Percentiles rank a stretch among this genome's conserved stretches.
These are phyloP conservation scores for Jacana jacana DNA, from an alignment of 2,113 vertebrate genomes.

Conservation along the genomic window DNA sequence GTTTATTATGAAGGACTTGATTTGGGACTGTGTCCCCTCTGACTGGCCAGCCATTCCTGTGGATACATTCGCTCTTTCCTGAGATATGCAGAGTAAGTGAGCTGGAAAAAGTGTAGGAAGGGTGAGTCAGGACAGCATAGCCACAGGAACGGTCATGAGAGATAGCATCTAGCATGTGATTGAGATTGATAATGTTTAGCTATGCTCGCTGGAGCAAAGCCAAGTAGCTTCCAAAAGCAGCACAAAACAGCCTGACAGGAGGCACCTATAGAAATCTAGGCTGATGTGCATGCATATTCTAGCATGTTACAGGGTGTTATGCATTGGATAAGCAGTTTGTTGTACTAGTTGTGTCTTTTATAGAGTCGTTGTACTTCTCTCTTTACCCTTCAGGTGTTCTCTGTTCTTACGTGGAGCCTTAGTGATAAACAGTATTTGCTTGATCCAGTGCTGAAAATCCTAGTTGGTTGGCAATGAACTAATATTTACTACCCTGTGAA, in stretches of 20 bases:
- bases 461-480: not conserved
- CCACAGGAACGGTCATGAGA: not conserved
- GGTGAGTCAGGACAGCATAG: not conserved
- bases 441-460: not conserved
- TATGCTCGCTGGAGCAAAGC: not conserved
- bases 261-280: not conserved
- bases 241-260: not conserved
- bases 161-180: not conserved
- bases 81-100: not conserved
- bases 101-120: not conserved
- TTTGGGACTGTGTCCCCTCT: not conserved
- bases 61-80: not conserved
- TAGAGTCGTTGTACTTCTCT: not conserved
- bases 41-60: not conserved
- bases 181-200: not conserved
- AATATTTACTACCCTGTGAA: not conserved
- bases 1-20: not conserved
- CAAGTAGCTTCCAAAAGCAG: constrained; percentile 5
- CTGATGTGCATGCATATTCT: not conserved
- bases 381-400: not conserved
- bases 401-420: not conserved
- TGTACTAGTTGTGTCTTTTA: not conserved
- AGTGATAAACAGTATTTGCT: not conserved
- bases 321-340: not conserved
- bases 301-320: not conserved